Percentiles rank a stretch among this genome's conserved stretches.
phyloP scores from a whole-genome alignment of 2,113 vertebrate genomes.

The Bos indicus region DNA sequence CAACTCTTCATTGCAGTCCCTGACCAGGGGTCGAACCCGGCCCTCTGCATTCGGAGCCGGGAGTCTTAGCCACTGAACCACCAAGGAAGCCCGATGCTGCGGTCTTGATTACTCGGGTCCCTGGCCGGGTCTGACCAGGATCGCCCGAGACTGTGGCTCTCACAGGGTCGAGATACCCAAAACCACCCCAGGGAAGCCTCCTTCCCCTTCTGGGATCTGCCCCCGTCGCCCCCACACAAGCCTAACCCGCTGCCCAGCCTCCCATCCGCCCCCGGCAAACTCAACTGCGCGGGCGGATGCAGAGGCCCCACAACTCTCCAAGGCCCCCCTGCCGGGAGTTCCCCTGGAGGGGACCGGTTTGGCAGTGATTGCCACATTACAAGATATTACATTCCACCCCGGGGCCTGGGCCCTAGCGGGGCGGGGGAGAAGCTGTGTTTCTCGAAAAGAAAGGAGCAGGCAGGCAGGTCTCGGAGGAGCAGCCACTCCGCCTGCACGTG shows the following conservation, averaged over 20 bases:
- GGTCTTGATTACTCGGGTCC: not conserved
- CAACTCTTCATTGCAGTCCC: not conserved
- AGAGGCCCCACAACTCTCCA: not conserved
- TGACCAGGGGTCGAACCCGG: not conserved
- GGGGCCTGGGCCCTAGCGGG: constrained; percentile 28
- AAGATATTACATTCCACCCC: constrained; percentile 77
- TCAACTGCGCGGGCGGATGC: not conserved
- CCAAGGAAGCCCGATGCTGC: not conserved
- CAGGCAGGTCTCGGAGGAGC: not conserved
- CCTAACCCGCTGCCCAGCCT: not conserved
- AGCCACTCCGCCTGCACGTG: constrained; percentile 13
- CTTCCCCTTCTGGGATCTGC: not conserved
- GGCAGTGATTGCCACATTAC: constrained; percentile 78
- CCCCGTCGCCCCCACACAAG: not conserved
- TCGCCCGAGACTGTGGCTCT: not conserved
- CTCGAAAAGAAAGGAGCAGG: not conserved
- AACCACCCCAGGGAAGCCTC: not conserved
- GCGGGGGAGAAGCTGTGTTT: not conserved
- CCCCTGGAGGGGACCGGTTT: not conserved
- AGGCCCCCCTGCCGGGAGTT: not conserved
- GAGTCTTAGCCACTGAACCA: not conserved
- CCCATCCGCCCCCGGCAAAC: not conserved
- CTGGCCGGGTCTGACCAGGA: not conserved
- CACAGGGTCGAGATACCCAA: not conserved
- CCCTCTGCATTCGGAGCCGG: not conserved